Percentiles rank a stretch among this genome's conserved stretches.
Conservation (phyloP, 2,888 invertebrate genomes). For the Ichneumon xanthorius region DNA sequence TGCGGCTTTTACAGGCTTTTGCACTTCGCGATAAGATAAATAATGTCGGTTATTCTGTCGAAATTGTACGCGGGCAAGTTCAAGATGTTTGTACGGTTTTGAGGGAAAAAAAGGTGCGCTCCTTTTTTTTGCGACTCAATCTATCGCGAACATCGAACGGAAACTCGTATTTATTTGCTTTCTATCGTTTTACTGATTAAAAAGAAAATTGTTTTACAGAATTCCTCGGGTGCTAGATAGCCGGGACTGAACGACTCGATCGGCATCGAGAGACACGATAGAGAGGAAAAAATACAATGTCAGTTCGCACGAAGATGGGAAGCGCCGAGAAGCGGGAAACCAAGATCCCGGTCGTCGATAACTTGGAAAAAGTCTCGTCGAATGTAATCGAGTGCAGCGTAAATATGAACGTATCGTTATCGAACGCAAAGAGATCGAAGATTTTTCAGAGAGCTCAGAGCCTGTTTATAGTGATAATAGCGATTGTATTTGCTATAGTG, state of each 20-base stretch:
- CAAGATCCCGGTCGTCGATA: conserved; percentile 71
- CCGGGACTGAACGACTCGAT: conserved; percentile 5
- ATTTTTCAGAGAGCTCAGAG: conserved; percentile 75
- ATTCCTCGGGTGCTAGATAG: conserved; percentile 36
- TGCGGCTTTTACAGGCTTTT: conserved; percentile 7
- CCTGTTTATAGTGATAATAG: conserved; percentile 72
- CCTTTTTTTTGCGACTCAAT: neutral
- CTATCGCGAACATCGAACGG: neutral
- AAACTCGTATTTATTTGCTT: neutral
- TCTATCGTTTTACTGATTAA: conserved; percentile 33
- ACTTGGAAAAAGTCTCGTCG: conserved; percentile 65
- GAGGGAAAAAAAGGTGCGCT: conserved; percentile 3
- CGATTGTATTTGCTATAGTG: conserved; percentile 71
- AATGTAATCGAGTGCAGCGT: conserved; percentile 80
- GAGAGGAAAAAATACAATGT: conserved; percentile 65
- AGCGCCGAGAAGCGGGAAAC: conserved; percentile 67
- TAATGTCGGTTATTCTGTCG: conserved; percentile 27
- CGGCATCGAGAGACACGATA: conserved; percentile 8
- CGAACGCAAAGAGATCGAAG: conserved; percentile 74
- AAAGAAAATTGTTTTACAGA: conserved; percentile 29
- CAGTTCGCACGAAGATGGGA: conserved; percentile 70
- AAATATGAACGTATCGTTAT: conserved; percentile 79
- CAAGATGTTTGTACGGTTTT: neutral
- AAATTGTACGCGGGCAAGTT: conserved; percentile 8
- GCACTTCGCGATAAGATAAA: conserved; percentile 42